Percentiles rank a stretch among this genome's conserved stretches.
Evolutionary conservation across 2,797 vertebrate species (phyloP).

Genomic region (Ataeniobius toweri): DNA sequence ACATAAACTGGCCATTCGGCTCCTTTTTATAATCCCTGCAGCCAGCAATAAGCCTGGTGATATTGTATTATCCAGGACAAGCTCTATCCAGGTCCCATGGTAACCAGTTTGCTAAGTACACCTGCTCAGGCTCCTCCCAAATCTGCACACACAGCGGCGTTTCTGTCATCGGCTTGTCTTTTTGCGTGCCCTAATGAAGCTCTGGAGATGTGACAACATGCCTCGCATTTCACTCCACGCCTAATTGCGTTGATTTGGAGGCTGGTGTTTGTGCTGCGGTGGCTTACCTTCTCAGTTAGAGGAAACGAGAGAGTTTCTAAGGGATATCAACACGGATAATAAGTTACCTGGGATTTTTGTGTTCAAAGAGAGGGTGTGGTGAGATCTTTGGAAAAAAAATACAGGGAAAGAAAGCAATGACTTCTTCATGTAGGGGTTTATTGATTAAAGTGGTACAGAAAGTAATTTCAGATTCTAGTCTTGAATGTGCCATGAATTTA

Average conservation of each 20-base stretch:
- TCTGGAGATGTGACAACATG: conserved; percentile 49
- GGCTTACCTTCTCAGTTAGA: conserved; percentile 60
- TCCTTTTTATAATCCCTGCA: conserved; percentile 33
- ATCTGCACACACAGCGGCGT: conserved; percentile 41
- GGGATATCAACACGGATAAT: conserved; percentile 61
- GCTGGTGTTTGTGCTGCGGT: conserved; percentile 52
- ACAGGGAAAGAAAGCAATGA: background rate
- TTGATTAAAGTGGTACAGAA: conserved; percentile 19
- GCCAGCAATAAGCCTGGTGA: conserved; percentile 41
- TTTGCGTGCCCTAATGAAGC: conserved; percentile 55
- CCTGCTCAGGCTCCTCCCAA: conserved; percentile 53
- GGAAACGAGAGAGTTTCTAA: conserved; percentile 62
- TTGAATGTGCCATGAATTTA: conserved; percentile 22
- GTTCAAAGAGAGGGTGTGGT: conserved; percentile 25
- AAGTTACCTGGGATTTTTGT: conserved; percentile 41
- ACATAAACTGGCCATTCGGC: conserved; percentile 31
- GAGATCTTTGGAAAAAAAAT: conserved; percentile 16
- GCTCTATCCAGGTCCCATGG: conserved; percentile 44
- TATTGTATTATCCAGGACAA: conserved; percentile 54
- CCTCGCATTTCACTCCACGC: conserved; percentile 62
- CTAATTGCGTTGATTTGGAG: conserved; percentile 66
- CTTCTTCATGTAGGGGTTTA: conserved; percentile 5
- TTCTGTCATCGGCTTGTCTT: conserved; percentile 53
- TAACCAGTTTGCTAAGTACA: conserved; percentile 48
- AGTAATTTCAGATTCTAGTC: conserved; percentile 20